Evolutionary conservation across 2,888 invertebrate species (phyloP), one percentile per base, ranked within the genome.

Genomic region (Petrophora chlorosata): DNA sequence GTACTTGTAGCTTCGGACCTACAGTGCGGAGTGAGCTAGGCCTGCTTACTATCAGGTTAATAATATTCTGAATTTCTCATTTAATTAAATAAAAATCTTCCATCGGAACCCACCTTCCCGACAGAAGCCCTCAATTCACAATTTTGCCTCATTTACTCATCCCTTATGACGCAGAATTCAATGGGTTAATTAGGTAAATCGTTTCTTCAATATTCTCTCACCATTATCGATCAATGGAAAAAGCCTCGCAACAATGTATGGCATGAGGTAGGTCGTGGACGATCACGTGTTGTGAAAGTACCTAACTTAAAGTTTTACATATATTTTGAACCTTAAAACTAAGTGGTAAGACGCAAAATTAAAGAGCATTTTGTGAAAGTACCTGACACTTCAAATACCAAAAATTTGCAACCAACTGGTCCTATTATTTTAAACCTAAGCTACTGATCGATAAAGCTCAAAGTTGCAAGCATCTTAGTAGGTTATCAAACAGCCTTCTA

Each of bases 221-320:
- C 23, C 9, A 2, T 10, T 50, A 16, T 7, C 13, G 13, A 28
- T 28, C 28, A 49, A 45, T 63, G 56, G 53, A 64, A 67, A 60
- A 57, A 42, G 46, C 36, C 59, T 35, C 30, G 14, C 12, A 56
- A 59, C 49, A 33, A 35, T 49, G 44, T 33, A n/a, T 5, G 3
- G 1, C 15, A 38, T 60, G 54, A 56, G 56, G 59, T 53, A 65
- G 67, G 58, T 63, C 53, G 33, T 33, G 35, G 33, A 29, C 46
- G 14, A 12, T 34, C 12, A 14, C 32, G 19, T 35, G 26, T 29
- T 26, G 17, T 33, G 41, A 23, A 30, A 52, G 54, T 40, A 38
- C 8, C 26, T 17, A 25, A n/a, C 12, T 10, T 10, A 7, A 23
- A 30, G 4, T 2, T n/a, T n/a, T 16, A 8, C 9, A 36, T 2